These are phyloP conservation scores for Lagenorhynchus albirostris DNA, from an alignment of 2,113 vertebrate species.

Conservation along the genomic window DNA sequence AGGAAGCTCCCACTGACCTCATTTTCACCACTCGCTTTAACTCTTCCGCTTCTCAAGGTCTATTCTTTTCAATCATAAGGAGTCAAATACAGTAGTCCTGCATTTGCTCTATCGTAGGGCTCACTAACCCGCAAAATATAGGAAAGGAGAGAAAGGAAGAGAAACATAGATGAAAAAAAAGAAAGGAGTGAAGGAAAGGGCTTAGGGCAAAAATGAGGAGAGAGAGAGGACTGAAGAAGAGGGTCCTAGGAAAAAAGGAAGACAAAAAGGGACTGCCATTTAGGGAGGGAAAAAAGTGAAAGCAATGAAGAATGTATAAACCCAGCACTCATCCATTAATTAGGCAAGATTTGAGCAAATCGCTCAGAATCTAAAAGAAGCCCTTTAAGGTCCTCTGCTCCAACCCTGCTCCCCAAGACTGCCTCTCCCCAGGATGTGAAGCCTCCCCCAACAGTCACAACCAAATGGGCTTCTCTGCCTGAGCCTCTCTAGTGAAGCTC, in stretches of 20 bases:
- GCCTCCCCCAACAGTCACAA: neutral
- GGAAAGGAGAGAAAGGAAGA: neutral
- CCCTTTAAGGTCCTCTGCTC: neutral
- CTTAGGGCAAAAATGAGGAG: neutral
- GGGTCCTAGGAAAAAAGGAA: neutral
- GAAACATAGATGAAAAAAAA: neutral
- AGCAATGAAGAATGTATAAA: neutral
- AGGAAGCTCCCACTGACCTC: neutral
- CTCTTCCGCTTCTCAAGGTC: neutral
- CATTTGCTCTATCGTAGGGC: neutral
- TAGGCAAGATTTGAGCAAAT: neutral
- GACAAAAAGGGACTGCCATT: neutral
- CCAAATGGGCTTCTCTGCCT: neutral
- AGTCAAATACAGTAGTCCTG: neutral
- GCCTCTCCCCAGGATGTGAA: neutral
- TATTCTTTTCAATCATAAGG: neutral
- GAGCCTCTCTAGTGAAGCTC: neutral
- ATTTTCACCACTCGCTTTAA: neutral
- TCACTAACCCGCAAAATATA: neutral
- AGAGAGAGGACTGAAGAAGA: neutral
- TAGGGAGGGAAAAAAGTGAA: neutral
- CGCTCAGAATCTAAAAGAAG: neutral
- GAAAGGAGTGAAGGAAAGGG: neutral
- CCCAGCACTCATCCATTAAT: neutral
- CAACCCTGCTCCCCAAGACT: rapidly evolving